These are phyloP conservation scores for Naja naja DNA, from an alignment of 2,113 vertebrate species.

Conservation along the genomic window DNA sequence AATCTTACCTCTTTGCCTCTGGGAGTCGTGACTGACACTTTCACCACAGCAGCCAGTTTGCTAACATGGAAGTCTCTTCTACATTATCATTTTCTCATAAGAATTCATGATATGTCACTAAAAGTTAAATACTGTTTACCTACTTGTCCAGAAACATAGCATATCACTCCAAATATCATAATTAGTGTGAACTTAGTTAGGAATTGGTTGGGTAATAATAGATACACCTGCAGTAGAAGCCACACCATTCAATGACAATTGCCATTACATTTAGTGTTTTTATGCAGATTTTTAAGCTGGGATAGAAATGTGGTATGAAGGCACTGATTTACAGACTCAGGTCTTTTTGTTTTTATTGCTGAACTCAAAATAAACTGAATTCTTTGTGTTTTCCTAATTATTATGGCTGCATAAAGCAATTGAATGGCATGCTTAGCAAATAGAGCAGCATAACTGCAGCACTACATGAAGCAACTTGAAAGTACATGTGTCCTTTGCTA, in stretches of 20 bases:
- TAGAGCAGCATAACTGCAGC: neutral
- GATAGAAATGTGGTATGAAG: neutral
- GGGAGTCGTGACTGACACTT: neutral
- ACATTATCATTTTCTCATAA: neutral
- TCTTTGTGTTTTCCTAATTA: neutral
- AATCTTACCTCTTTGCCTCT: neutral
- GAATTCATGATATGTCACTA: neutral
- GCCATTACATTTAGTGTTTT: neutral
- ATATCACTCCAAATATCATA: neutral
- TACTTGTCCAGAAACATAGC: neutral
- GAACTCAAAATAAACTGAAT: neutral
- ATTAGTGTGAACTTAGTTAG: neutral
- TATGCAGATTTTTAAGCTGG: neutral
- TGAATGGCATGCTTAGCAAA: neutral
- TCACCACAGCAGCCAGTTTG: neutral
- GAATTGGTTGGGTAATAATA: neutral
- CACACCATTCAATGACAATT: neutral
- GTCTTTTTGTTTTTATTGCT: neutral
- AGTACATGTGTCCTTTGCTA: neutral
- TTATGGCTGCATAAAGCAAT: neutral
- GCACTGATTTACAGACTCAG: neutral
- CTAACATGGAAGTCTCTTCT: neutral
- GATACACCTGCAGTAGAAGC: neutral
- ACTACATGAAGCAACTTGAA: neutral
- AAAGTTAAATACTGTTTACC: neutral